Base-by-base conservation (phyloP, 2,888 invertebrate species). In the Argyresthia goedartella region DNA sequence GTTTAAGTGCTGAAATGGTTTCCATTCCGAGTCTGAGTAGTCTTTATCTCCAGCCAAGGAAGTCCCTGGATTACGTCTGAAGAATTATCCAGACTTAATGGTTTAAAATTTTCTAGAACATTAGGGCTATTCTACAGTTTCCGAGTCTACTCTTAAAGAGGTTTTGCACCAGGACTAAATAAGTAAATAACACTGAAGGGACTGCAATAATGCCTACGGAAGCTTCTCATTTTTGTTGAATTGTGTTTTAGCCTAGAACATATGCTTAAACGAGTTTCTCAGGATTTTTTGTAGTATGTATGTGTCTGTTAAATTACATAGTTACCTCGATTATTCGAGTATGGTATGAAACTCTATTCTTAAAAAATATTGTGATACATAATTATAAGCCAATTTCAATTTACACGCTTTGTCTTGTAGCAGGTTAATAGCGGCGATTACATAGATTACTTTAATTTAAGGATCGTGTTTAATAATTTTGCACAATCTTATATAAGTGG, bases 391-490 rank as follows among this genome's bases (percentile, higher is more conserved):
- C 25, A 25, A 25, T 25, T 6, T 25, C 1, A 36, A 48, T 48
- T 48, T 36, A 36, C 48, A 35, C 35, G 36, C 14, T 35, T 8
- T 35, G 15, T 45, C 46, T 39, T 51, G 51, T 51, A 45, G 44
- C 46, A 45, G 45, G 45, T 45, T 51, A 51, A 51, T 51, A 16
- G 25, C 16, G 36, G 51, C 51, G 1, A 51, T 51, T 51, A 46
- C 51, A 45, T 25, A 45, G 45, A 51, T 51, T 45, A 36, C 51
- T 45, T 36, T 45, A 39, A 35, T 51, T 45, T 45, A 51, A 10
- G 34, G 35, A 25, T 6, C 25, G 25, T 25, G 25, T 25, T 25
- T 6, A 25, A 25, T 25, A 36, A 51, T 51, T 51, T 51, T 48
- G 13, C 15, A 15, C 36, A 36, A 48, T 48, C 35, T 36, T 48